Conservation (phyloP, 1,140 invertebrate genomes). For the Gerris buenoi region DNA sequence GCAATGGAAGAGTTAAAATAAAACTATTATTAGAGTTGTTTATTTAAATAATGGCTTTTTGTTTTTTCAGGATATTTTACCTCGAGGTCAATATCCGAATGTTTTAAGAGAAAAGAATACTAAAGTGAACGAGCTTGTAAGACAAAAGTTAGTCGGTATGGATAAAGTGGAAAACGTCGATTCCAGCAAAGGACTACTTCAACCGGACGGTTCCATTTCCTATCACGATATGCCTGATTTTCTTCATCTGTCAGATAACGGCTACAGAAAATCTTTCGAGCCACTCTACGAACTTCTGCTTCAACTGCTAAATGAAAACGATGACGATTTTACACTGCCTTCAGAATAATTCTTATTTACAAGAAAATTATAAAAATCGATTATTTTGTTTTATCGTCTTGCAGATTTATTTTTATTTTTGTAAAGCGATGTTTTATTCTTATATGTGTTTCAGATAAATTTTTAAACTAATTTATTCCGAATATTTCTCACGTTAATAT, state of each 20-base stretch:
- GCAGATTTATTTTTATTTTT: too few species aligned
- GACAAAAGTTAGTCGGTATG: constrained; percentile 40
- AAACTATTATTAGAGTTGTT: too few species aligned
- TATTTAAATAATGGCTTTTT: too few species aligned
- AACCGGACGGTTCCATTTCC: constrained; percentile 61
- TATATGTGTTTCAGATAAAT: too few species aligned
- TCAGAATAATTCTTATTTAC: too few species aligned
- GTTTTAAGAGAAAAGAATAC: constrained; percentile 54
- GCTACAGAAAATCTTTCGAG: constrained; percentile 69
- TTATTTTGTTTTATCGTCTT: too few species aligned
- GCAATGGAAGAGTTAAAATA: too few species aligned
- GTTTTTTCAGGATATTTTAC: constrained; percentile 54
- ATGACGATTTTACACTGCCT: too few species aligned
- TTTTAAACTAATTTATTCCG: too few species aligned
- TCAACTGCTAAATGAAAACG: constrained; percentile 56
- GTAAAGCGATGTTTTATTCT: too few species aligned
- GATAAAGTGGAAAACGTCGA: constrained; percentile 49
- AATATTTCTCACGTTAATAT: too few species aligned
- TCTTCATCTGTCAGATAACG: constrained; percentile 63
- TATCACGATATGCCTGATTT: constrained; percentile 82
- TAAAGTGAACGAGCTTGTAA: constrained; percentile 55
- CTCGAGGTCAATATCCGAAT: constrained; percentile 70
- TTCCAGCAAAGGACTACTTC: constrained; percentile 59
- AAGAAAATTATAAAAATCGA: too few species aligned
- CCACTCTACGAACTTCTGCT: constrained; percentile 58